Evolutionary conservation across 2,888 invertebrate species (phyloP).

Genomic region (Nomada hirtipes): DNA sequence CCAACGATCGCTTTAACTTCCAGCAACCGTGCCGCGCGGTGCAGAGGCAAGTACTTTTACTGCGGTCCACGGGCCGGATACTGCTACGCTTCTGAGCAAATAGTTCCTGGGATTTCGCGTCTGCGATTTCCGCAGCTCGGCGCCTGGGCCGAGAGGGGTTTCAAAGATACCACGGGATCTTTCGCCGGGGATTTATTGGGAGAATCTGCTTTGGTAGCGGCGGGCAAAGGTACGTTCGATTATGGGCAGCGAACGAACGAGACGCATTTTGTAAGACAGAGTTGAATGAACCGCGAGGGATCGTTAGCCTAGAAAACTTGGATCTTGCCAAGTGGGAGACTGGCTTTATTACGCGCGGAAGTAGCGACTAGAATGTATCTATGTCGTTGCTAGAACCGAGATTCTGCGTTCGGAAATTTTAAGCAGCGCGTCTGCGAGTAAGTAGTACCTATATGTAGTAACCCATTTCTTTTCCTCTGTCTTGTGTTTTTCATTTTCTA

Average conservation of each 20-base stretch:
- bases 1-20: constrained; percentile 53
- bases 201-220: background rate
- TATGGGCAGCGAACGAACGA: background rate
- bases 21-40: background rate
- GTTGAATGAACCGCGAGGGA: constrained; percentile 8
- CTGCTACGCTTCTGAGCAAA: constrained; percentile 33
- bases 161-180: constrained; percentile 16
- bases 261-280: constrained; percentile 1
- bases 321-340: constrained; percentile 1
- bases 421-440: background rate
- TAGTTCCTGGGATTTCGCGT: constrained; percentile 40
- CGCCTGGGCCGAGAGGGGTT: background rate
- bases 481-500: too few relatives aligned
- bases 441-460: background rate
- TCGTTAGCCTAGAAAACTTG: constrained; percentile 12
- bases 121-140: constrained; percentile 11
- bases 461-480: background rate
- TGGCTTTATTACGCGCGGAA: constrained; percentile 1
- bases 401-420: background rate
- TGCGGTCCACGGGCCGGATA: constrained; percentile 41
- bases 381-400: background rate
- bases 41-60: constrained; percentile 31
- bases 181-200: background rate
- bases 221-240: constrained; percentile 4
- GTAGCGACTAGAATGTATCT: background rate